Conservation (phyloP, 2,888 invertebrate genomes). For the Platynereis dumerilii region DNA sequence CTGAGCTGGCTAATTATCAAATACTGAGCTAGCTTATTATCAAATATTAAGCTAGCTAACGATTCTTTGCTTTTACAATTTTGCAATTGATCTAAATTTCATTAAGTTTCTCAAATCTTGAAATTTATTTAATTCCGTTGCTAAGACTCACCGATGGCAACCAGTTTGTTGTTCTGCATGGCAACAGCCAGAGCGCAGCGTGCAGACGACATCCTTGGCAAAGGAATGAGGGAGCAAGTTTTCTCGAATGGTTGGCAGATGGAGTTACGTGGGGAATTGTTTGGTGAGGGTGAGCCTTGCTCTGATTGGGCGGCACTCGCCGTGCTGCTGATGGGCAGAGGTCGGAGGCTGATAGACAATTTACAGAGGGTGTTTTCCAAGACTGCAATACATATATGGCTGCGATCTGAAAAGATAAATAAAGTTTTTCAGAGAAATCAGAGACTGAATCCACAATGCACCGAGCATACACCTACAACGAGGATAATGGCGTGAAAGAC, state of each 20-base stretch:
- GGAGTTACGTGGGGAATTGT: slow-evolving; percentile 49
- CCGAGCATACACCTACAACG: neutral
- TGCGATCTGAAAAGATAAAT: slow-evolving; percentile 45
- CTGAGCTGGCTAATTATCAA: no score
- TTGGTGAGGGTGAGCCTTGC: slow-evolving; percentile 48
- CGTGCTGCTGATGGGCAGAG: slow-evolving; percentile 20
- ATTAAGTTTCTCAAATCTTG: no score
- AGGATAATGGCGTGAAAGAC: neutral
- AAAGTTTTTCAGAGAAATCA: neutral
- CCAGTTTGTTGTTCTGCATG: slow-evolving; percentile 73
- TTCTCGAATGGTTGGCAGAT: slow-evolving; percentile 4
- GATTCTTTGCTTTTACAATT: no score
- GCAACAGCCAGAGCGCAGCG: slow-evolving; percentile 81
- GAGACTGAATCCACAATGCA: neutral
- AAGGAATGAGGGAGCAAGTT: slow-evolving; percentile 16
- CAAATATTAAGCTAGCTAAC: no score
- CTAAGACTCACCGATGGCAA: slow-evolving; percentile 79
- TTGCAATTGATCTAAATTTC: no score
- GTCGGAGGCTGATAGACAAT: slow-evolving; percentile 66
- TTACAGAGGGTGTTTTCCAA: slow-evolving; percentile 71
- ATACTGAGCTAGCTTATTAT: no score
- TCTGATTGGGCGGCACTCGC: slow-evolving; percentile 24
- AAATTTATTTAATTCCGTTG: no score
- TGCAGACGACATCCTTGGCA: slow-evolving; percentile 68
- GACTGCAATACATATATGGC: slow-evolving; percentile 70